Evolutionary conservation across 2,797 vertebrate genomes (phyloP).

Genomic region (Sebastolobus altivelis): DNA sequence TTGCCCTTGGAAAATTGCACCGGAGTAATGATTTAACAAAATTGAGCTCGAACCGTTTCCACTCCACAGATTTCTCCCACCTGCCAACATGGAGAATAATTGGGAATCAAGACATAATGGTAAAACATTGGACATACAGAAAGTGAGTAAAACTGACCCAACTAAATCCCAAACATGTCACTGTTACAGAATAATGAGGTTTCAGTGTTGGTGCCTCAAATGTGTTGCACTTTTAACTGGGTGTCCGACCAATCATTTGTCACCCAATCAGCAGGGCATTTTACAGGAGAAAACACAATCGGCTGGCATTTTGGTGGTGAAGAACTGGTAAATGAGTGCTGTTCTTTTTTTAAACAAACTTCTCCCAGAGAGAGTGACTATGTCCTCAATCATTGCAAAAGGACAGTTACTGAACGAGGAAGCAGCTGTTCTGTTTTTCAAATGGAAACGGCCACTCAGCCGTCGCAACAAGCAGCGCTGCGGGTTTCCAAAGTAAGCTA

Average conservation of each 20-base stretch:
- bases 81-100: constrained; percentile 62
- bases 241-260: constrained; percentile 51
- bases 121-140: constrained; percentile 40
- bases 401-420: constrained; percentile 43
- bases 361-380: constrained; percentile 44
- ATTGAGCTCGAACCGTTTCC: constrained; percentile 26
- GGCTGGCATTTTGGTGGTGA: constrained; percentile 44
- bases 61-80: constrained; percentile 36
- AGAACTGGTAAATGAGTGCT: constrained; percentile 55
- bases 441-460: no score
- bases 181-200: constrained; percentile 56
- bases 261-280: constrained; percentile 33
- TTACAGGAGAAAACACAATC: constrained; percentile 43
- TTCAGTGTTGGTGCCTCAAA: constrained; percentile 32
- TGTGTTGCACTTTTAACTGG: constrained; percentile 42
- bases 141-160: constrained; percentile 42
- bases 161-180: constrained; percentile 52
- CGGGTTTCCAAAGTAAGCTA: no score
- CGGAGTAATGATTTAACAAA: constrained; percentile 43
- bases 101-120: constrained; percentile 49
- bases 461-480: no score
- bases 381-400: constrained; percentile 45
- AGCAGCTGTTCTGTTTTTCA: neutral
- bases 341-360: constrained; percentile 54
- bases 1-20: constrained; percentile 53